These are phyloP conservation scores for Dicyrtoma fusca DNA, from an alignment of 2,888 invertebrate species.

Conservation along the genomic window DNA sequence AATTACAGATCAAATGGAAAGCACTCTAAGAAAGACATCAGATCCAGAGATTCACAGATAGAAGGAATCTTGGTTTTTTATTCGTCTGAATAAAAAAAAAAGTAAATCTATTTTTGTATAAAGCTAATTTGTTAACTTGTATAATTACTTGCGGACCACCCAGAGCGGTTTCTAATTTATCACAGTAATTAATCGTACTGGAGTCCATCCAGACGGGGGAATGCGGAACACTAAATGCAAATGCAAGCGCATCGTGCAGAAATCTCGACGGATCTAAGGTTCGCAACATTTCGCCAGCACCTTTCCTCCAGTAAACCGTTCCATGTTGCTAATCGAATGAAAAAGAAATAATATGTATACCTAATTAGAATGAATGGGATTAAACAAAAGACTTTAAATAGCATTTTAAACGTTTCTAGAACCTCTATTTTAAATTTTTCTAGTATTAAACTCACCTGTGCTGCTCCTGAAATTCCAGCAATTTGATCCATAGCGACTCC, in stretches of 20 bases:
- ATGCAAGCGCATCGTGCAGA: conserved; percentile 79
- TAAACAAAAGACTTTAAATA: no score
- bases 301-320: conserved; percentile 90
- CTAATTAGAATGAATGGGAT: no score
- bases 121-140: no score
- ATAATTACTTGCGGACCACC: conserved; percentile 73
- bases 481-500: conserved; percentile 83
- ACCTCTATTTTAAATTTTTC: neutral
- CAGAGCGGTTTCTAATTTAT: conserved; percentile 75
- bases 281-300: conserved; percentile 69
- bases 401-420: neutral
- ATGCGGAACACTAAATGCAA: conserved; percentile 75
- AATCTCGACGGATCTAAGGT: conserved; percentile 74
- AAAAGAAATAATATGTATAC: neutral
- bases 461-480: conserved; percentile 85
- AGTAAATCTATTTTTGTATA: no score
- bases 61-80: no score
- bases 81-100: no score
- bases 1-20: no score
- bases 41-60: no score
- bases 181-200: conserved; percentile 76
- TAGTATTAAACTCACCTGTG: no score
- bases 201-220: conserved; percentile 98
- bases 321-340: conserved; percentile 83
- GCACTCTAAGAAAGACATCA: no score